Conservation (phyloP, 2,797 vertebrate species). For the Sebastes hubbsi region DNA sequence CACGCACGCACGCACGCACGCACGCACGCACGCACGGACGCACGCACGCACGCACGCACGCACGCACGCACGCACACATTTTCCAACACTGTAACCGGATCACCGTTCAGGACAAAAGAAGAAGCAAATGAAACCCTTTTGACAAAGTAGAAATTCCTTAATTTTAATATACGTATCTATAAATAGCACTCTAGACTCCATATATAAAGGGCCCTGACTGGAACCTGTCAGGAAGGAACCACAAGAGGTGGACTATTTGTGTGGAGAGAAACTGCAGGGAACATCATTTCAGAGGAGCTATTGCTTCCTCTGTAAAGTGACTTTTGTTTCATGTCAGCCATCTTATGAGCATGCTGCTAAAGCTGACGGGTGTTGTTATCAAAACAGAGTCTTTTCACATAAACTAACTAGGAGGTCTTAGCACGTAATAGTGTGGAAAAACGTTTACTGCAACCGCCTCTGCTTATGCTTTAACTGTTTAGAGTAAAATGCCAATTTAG, state of each 20-base stretch:
- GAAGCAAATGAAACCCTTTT: neutral
- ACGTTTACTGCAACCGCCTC: neutral
- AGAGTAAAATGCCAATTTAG: slow-evolving; percentile 11
- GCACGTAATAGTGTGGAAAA: neutral
- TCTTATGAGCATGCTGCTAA: slow-evolving; percentile 21
- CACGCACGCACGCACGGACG: too few species aligned
- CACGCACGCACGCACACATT: neutral
- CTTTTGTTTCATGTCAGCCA: slow-evolving; percentile 40
- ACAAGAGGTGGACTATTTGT: slow-evolving; percentile 5
- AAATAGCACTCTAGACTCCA: neutral
- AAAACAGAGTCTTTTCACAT: slow-evolving; percentile 21
- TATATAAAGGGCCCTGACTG: neutral
- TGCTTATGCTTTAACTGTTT: neutral
- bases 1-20: too few species aligned
- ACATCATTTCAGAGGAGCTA: slow-evolving; percentile 41
- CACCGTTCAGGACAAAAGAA: neutral
- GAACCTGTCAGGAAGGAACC: slow-evolving; percentile 12
- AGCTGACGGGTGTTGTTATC: neutral
- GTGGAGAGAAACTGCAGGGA: slow-evolving; percentile 10
- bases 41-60: too few species aligned
- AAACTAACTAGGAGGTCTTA: neutral
- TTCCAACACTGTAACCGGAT: slow-evolving; percentile 39
- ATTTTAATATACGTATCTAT: neutral
- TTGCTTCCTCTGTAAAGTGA: slow-evolving; percentile 36
- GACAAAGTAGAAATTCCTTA: neutral